phyloP scores from a whole-genome alignment of 30 jellyfish, hydroid and myxozoan species.

The Hydra vulgaris region DNA sequence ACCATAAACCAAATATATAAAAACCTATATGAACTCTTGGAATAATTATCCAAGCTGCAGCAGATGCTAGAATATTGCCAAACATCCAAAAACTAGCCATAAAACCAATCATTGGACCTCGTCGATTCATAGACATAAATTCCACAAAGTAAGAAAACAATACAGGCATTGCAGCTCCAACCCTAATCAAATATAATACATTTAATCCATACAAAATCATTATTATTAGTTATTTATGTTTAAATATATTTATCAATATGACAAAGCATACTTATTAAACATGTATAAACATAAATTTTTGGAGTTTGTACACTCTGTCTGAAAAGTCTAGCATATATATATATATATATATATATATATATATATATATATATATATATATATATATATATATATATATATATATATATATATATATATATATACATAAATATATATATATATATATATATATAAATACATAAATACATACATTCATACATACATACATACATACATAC shows the following conservation, averaged over 20 bases:
- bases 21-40: slow-evolving; percentile 73
- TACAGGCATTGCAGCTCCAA: slow-evolving; percentile 98
- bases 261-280: background rate
- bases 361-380: too few relatives aligned
- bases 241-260: background rate
- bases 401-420: too few relatives aligned
- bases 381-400: too few relatives aligned
- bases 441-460: too few relatives aligned
- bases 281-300: background rate
- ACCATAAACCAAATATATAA: slow-evolving; percentile 40
- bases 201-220: background rate
- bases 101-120: slow-evolving; percentile 84
- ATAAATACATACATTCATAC: too few relatives aligned
- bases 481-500: too few relatives aligned
- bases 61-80: slow-evolving; percentile 81
- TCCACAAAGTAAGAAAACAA: slow-evolving; percentile 76
- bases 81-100: slow-evolving; percentile 88
- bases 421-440: too few relatives aligned
- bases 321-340: too few relatives aligned
- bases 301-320: too few relatives aligned
- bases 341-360: too few relatives aligned
- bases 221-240: background rate
- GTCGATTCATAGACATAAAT: slow-evolving; percentile 46
- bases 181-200: slow-evolving; percentile 27
- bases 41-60: slow-evolving; percentile 72